Evolutionary conservation across 2,113 vertebrate genomes (phyloP), one percentile per base, ranked within the genome.

Genomic region (Heterotilapia buettikoferi): DNA sequence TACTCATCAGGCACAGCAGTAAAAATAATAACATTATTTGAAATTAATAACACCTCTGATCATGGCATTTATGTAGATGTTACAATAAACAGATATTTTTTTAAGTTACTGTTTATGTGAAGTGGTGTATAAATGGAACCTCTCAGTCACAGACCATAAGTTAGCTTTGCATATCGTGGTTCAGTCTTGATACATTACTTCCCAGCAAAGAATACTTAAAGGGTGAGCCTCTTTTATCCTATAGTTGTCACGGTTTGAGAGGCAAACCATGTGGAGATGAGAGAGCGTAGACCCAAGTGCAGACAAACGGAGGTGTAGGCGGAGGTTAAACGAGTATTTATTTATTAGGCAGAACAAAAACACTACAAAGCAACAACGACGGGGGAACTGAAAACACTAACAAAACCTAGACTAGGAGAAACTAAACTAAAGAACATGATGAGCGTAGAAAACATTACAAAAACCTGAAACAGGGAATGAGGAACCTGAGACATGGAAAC

Each of bases 141-240:
- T 12, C 3, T 66, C 61, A 36, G 21, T 36, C 59, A 61, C 16
- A 33, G 57, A 61, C 29, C 31, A 63, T 11, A 33, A 63, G 59
- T 63, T 63, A 63, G 59, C 6, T 63, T 63, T 36, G 59, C 16
- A 63, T 63, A 26, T 57, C 21, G 0, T 4, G 6, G 9, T 33
- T 9, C 29, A 10, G 16, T 18, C 29, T 33, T 31, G 0, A 18
- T 0, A 33, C 57, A 19, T 33, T 18, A 0, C 57, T 61, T 18
- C 59, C 59, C 31, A 63, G 31, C 31, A 36, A 33, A 63, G 3
- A 6, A 63, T 63, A 36, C 9, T 63, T 63, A 63, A 36, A 36
- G 18, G 4, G 31, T 63, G 31, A 3, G 9, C 31, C 59, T n/a
- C 16, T 36, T 61, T 63, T 19, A 10, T 63, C 18, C 59, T 11